Evolutionary conservation across 2,888 invertebrate genomes (phyloP), one percentile per base, ranked within the genome.

Genomic region (Fragum whitleyi): DNA sequence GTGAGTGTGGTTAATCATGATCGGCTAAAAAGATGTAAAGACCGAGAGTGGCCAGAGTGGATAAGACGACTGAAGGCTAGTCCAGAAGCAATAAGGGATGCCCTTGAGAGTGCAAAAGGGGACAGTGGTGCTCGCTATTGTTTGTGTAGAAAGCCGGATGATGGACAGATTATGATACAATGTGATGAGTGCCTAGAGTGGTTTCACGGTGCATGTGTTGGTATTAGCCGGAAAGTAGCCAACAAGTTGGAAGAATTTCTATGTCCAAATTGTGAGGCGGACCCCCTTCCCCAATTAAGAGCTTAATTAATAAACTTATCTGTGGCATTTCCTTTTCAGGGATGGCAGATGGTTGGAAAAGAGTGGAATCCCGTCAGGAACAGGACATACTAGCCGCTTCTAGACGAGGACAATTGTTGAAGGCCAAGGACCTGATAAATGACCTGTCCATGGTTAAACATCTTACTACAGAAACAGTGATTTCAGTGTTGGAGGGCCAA

Each of bases 1-100:
- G 21, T 57, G 14, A 21, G 19, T 57, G 57, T 57, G 9, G 19
- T 23, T n/a, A 57, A 57, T 57, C 57, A 57, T 57, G 57, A 57
- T n/a, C 7, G 57, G 57, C 9, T 57, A n/a, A 57, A 36, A 9
- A 36, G 9, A 36, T 36, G 32, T 36, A 6, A 9, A 6, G 32
- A 36, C 9, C 32, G 32, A 36, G 32, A 3, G 9, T 9, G 3
- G 32, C 32, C 3, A 36, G 32, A 36, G 9, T 36, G 32, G 32
- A 36, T 36, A 3, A 3, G 3, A 6, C 9, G 32, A 36, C 9
- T 36, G 32, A 36, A 16, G 11, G 7, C 42, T 42, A 42, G 16
- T 36, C 32, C 32, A 6, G 32, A 36, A 36, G 32, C 32, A 36
- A 36, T 36, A 3, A 36, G 9, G 9, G 32, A 36, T 6, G 32